A percentile compares a stretch with the other conserved stretches of the same genome.
phyloP scores from a whole-genome alignment of 2,888 invertebrate genomes.

The Mesoligia furuncula region DNA sequence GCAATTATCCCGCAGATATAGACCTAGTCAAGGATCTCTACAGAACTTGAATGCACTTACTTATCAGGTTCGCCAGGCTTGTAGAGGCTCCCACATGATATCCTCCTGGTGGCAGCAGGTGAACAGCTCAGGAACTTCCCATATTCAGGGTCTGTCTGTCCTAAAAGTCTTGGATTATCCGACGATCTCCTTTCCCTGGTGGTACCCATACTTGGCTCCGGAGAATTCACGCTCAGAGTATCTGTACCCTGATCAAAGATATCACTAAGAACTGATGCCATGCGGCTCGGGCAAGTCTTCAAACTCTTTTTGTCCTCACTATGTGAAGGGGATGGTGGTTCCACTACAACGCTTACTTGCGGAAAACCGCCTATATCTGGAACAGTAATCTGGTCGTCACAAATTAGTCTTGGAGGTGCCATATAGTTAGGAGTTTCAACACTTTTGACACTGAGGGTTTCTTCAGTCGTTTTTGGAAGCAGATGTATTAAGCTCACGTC shows the following conservation, averaged over 20 bases:
- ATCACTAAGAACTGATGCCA: slow-evolving; percentile 87
- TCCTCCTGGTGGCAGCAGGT: slow-evolving; percentile 96
- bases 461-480: slow-evolving; percentile 82
- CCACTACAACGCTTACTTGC: slow-evolving; percentile 93
- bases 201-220: slow-evolving; percentile 86
- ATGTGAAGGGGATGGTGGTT: slow-evolving; percentile 93
- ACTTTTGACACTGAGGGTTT: slow-evolving; percentile 67
- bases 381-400: slow-evolving; percentile 46
- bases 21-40: neutral
- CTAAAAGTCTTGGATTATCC: slow-evolving; percentile 91
- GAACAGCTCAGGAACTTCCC: slow-evolving; percentile 93
- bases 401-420: slow-evolving; percentile 58
- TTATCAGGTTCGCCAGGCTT: slow-evolving; percentile 93
- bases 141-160: slow-evolving; percentile 91
- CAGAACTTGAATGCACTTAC: slow-evolving; percentile 1
- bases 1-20: neutral
- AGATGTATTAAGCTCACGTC: slow-evolving; percentile 79
- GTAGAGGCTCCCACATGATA: slow-evolving; percentile 97
- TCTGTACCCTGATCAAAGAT: slow-evolving; percentile 85
- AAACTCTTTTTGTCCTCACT: slow-evolving; percentile 90
- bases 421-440: slow-evolving; percentile 67
- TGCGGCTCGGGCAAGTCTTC: slow-evolving; percentile 82
- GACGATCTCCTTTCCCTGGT: slow-evolving; percentile 87
- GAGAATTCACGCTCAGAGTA: slow-evolving; percentile 84
- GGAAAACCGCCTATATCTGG: slow-evolving; percentile 84